Percentiles rank a stretch among this genome's conserved stretches.
phyloP scores from a whole-genome alignment of 2,888 invertebrate genomes.

The Lypha dubia region DNA sequence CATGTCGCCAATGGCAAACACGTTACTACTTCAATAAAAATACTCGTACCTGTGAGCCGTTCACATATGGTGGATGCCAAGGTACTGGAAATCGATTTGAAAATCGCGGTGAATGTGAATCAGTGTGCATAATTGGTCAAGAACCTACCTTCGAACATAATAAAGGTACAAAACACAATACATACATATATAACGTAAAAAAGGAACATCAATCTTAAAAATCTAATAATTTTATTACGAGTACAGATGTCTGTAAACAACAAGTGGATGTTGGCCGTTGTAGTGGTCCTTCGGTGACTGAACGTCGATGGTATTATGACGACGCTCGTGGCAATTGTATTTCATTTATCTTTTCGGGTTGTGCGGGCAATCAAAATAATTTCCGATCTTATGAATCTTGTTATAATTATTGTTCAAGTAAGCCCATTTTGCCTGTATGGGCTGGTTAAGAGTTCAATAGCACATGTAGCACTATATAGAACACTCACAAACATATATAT shows the following conservation, averaged over 20 bases:
- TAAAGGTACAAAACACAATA: conserved; percentile 40
- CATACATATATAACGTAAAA: background rate
- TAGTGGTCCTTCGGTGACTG: conserved; percentile 78
- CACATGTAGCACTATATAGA: conserved; percentile 67
- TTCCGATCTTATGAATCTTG: conserved; percentile 90
- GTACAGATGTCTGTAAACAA: conserved; percentile 87
- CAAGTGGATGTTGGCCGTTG: conserved; percentile 87
- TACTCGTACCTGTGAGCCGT: conserved; percentile 87
- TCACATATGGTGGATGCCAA: conserved; percentile 91
- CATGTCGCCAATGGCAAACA: conserved; percentile 87
- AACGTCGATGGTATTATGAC: conserved; percentile 90
- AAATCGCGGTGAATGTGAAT: conserved; percentile 88
- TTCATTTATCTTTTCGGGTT: conserved; percentile 93
- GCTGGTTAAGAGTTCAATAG: conserved; percentile 60
- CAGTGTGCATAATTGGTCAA: conserved; percentile 87
- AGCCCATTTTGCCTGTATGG: conserved; percentile 77
- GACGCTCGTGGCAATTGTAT: conserved; percentile 88
- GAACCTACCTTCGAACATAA: conserved; percentile 82
- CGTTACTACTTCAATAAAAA: conserved; percentile 87
- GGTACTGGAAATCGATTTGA: conserved; percentile 94
- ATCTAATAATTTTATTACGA: conserved; percentile 74
- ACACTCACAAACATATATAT: conserved; percentile 27
- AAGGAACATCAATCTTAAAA: conserved; percentile 5
- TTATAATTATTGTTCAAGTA: conserved; percentile 85
- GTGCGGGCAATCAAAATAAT: conserved; percentile 94